A percentile compares a stretch with the other conserved stretches of the same genome.
phyloP scores from a whole-genome alignment of 2,797 vertebrate genomes.

The Mallotus villosus region DNA sequence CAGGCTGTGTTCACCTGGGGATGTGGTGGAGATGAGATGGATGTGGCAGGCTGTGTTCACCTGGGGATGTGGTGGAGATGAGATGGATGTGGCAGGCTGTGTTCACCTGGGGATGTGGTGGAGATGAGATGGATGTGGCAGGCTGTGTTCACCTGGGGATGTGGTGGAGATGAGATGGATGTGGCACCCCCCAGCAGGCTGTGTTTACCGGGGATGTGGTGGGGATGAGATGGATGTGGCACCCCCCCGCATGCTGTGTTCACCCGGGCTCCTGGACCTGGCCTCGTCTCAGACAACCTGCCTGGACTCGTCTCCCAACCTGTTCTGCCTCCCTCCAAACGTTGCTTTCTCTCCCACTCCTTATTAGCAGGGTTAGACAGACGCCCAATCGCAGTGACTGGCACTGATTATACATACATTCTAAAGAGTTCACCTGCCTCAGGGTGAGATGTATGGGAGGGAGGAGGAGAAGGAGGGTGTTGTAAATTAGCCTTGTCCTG shows the following conservation, averaged over 20 bases:
- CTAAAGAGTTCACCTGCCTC: background rate
- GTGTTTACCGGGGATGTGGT: background rate
- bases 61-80: no score
- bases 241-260: no score
- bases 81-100: no score
- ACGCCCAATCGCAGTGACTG: background rate
- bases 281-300: slow-evolving; percentile 13
- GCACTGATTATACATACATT: background rate
- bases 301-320: slow-evolving; percentile 19
- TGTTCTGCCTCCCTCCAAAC: slow-evolving; percentile 3
- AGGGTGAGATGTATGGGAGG: background rate
- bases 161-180: no score
- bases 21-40: slow-evolving; percentile 7
- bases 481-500: background rate
- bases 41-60: no score
- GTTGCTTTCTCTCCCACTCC: background rate
- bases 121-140: slow-evolving; percentile 8
- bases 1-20: no score
- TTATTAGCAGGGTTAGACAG: background rate
- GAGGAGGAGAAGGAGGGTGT: background rate
- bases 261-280: no score
- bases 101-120: background rate
- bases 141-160: no score
- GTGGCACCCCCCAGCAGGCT: no score
- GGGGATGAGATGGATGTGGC: slow-evolving; percentile 6